Base-by-base conservation (phyloP, 2,797 vertebrate species). In the Oreochromis grahami region DNA sequence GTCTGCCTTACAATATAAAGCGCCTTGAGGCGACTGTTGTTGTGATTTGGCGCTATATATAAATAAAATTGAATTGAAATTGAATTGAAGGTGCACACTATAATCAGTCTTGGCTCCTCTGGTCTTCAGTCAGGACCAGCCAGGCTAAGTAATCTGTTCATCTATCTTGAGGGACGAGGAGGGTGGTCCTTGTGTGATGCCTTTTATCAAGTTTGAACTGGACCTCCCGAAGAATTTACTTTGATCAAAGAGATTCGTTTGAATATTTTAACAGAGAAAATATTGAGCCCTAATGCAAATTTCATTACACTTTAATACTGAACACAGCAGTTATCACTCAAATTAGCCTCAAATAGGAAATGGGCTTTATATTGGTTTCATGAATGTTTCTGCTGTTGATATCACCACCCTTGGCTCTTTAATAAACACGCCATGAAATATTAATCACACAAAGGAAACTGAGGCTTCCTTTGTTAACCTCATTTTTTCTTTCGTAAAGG, bases 371-470 rank as follows among this genome's bases (percentile, higher is more conserved):
- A 84, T 90, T 85, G 78, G 65, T 85, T 87, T 87, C 51, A 80
- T 60, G 41, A n/a, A 51, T 78, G n/a, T 60, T 48, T 77, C 51
- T 45, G n/a, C 13, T 81, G 12, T 63, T 87, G 5, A 79, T 82
- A 55, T 82, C 17, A 78, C 38, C 43, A 36, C 76, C 17, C n/a
- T 45, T 13, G 81, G 77, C 78, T 86, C 34, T 86, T 60, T 84
- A 86, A 89, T 89, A 90, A 86, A 84, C 5, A 1, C 24, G 12
- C 4, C 29, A 70, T 87, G 15, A 89, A 85, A 87, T 85, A 87
- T 87, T 86, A 80, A 88, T 88, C 45, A 70, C 55, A 21, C 8
- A 2, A 72, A 84, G 41, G 36, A 14, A 72, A 60, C 51, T 13
- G 12, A 41, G 29, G 7, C 78, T 70, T 17, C 4, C 6, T 65